Evolutionary conservation across 37 sponge, comb jelly and placozoan genomes (phyloP).

Genomic region (Beroe forskalii): DNA sequence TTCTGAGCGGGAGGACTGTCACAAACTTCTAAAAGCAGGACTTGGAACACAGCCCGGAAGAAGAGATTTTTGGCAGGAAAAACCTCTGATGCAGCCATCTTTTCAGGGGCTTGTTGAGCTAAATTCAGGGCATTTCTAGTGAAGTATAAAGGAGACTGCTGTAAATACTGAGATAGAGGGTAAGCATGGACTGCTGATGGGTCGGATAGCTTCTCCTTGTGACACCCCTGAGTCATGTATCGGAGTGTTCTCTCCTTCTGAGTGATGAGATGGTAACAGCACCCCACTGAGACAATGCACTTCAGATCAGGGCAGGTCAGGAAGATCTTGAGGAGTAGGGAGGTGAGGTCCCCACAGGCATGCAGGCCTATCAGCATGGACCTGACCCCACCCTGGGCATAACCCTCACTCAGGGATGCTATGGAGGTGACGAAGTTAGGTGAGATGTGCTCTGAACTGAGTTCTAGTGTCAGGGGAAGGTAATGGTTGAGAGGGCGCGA

Average conservation of each 20-base stretch:
- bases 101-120: constrained; percentile 40
- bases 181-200: constrained; percentile 40
- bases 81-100: not conserved
- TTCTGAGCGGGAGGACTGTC: not conserved
- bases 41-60: constrained; percentile 43
- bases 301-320: constrained; percentile 5
- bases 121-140: constrained; percentile 57
- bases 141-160: constrained; percentile 20
- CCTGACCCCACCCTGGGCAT: not conserved
- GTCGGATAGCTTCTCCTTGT: not conserved
- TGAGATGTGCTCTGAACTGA: not conserved
- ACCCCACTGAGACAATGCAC: constrained; percentile 30
- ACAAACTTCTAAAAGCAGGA: not conserved
- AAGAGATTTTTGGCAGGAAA: constrained; percentile 29
- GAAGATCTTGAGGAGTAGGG: constrained; percentile 28
- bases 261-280: constrained; percentile 58
- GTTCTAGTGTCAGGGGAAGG: constrained; percentile 19
- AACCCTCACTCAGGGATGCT: not conserved
- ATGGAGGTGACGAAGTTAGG: not conserved
- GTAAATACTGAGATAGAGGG: not conserved
- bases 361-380: constrained; percentile 45
- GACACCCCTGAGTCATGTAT: not conserved
- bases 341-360: constrained; percentile 63
- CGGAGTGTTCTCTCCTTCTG: constrained; percentile 7
- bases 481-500: not conserved